phyloP scores from a whole-genome alignment of 2,888 invertebrate species.

The Miltochrista miniata region DNA sequence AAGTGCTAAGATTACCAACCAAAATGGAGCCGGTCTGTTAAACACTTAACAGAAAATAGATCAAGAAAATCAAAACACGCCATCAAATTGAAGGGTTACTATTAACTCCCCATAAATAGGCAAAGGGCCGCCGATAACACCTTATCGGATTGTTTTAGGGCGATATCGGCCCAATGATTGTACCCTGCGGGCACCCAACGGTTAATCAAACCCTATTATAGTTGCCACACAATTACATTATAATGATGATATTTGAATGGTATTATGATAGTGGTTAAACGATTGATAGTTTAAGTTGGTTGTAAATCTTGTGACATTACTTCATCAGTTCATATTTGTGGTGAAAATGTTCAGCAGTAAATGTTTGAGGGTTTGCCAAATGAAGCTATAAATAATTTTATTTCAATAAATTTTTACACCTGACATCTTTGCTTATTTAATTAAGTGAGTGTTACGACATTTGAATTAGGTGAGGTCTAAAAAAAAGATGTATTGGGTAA shows the following conservation, averaged over 20 bases:
- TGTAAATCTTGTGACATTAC: neutral
- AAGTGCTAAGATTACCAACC: neutral
- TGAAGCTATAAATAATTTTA: neutral
- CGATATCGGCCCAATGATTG: conserved; percentile 73
- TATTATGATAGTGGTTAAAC: conserved; percentile 25
- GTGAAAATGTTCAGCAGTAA: no score
- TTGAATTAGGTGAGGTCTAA: neutral
- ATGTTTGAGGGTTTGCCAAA: neutral
- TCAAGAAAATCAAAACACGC: conserved; percentile 31
- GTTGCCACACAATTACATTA: conserved; percentile 33
- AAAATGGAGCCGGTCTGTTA: neutral
- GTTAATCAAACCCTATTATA: conserved; percentile 65
- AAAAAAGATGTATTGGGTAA: no score
- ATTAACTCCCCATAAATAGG: conserved; percentile 75
- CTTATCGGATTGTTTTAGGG: conserved; percentile 74
- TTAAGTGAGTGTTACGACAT: no score
- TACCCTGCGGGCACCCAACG: conserved; percentile 59
- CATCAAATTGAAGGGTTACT: conserved; percentile 63
- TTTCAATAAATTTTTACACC: no score
- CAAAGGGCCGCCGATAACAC: conserved; percentile 69
- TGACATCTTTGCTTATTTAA: no score
- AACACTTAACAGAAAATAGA: conserved; percentile 14
- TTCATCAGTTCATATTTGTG: no score
- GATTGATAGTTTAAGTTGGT: conserved; percentile 15
- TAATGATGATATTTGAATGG: conserved; percentile 19